Percentiles rank a stretch among this genome's conserved stretches.
phyloP scores from a whole-genome alignment of 2,888 invertebrate species.

The Pharmacophagus antenor region DNA sequence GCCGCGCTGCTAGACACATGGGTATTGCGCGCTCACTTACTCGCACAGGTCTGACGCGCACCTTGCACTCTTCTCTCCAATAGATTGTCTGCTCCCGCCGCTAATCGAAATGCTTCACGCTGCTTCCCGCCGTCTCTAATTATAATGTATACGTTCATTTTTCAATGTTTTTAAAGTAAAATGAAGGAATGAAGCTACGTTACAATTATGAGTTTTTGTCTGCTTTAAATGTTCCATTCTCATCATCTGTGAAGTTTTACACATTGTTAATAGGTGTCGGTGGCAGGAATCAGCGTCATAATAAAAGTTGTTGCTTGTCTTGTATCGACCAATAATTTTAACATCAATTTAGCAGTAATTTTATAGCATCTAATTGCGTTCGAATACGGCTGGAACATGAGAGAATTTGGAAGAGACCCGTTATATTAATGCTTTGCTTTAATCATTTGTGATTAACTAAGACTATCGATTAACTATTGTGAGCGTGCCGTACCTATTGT shows the following conservation, averaged over 20 bases:
- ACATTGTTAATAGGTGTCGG: neutral
- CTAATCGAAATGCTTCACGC: slow-evolving; percentile 22
- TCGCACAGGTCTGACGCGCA: slow-evolving; percentile 78
- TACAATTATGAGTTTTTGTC: neutral
- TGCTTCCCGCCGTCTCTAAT: slow-evolving; percentile 21
- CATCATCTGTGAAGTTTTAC: neutral
- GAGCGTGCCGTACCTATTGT: slow-evolving; percentile 69
- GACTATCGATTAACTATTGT: slow-evolving; percentile 45
- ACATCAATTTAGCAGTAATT: slow-evolving; percentile 9
- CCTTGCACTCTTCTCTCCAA: slow-evolving; percentile 46
- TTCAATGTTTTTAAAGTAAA: neutral
- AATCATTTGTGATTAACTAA: slow-evolving; percentile 57
- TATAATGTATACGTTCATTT: neutral
- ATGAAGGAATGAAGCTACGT: neutral
- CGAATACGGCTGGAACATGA: neutral
- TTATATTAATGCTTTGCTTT: slow-evolving; percentile 59
- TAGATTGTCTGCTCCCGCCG: slow-evolving; percentile 15
- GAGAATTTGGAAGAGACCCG: slow-evolving; percentile 12
- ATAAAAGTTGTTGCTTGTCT: slow-evolving; percentile 1
- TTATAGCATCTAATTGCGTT: slow-evolving; percentile 13
- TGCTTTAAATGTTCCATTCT: neutral
- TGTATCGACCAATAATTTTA: slow-evolving; percentile 8
- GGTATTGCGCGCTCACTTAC: slow-evolving; percentile 82
- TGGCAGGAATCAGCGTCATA: slow-evolving; percentile 21
- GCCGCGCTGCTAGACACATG: slow-evolving; percentile 78